Evolutionary conservation across 53 echinoderm and acorn worm genomes (phyloP), one percentile per base, ranked within the genome.

Genomic region (Echinarachnius parma): DNA sequence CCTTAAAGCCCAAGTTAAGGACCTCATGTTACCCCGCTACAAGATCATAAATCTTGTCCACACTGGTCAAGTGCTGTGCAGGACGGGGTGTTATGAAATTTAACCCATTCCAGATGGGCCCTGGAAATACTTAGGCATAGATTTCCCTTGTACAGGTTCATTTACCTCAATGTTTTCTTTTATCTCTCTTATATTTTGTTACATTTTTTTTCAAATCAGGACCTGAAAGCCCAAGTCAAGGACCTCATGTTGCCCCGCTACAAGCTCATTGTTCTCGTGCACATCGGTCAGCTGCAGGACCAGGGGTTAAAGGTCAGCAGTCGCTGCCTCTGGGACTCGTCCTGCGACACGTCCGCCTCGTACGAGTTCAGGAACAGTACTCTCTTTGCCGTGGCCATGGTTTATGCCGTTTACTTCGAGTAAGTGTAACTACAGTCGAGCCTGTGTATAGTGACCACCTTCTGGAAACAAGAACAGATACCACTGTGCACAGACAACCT

Each of bases 401-500:
- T 96, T 2, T 96, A 87, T 77, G 96, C 85, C 28, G 82, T 96
- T 24, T 96, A 91, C 71, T 87, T 91, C 65, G 96, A 96, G 74
- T 92, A 75, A 66, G 59, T 31, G 34, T 32, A 0, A 1, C 16
- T 44, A 44, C 16, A 10, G 45, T n/a, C n/a, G n/a, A n/a, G n/a
- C n/a, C n/a, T n/a, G n/a, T n/a, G n/a, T n/a, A n/a, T n/a, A n/a
- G n/a, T n/a, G n/a, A n/a, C n/a, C n/a, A n/a, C n/a, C n/a, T n/a
- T n/a, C n/a, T n/a, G n/a, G n/a, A n/a, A n/a, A n/a, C n/a, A n/a
- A n/a, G n/a, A n/a, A n/a, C n/a, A n/a, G n/a, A n/a, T n/a, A n/a
- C n/a, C n/a, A n/a, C n/a, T n/a, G n/a, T n/a, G n/a, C n/a, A n/a
- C n/a, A n/a, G n/a, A n/a, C n/a, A n/a, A n/a, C n/a, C n/a, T n/a